These are phyloP conservation scores for Pteropus alecto DNA, from an alignment of 2,113 vertebrate species.

Conservation along the genomic window DNA sequence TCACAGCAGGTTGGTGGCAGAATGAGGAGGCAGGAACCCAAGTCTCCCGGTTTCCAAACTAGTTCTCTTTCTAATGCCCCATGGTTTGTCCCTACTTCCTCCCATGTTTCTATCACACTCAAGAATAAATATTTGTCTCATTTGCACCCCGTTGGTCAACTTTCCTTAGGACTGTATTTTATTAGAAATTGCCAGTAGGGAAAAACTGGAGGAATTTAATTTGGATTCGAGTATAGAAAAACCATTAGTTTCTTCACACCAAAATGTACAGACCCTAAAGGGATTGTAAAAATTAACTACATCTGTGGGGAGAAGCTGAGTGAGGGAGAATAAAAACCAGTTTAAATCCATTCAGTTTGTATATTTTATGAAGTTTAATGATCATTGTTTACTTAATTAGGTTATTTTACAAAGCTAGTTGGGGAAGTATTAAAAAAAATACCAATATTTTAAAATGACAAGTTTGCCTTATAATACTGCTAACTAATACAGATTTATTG, in stretches of 20 bases:
- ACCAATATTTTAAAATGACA: slow-evolving; percentile 53
- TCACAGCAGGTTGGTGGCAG: background rate
- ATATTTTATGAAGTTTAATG: slow-evolving; percentile 44
- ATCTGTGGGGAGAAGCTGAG: background rate
- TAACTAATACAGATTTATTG: slow-evolving; percentile 25
- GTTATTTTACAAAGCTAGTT: slow-evolving; percentile 50
- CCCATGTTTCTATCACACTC: background rate
- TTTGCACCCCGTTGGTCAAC: background rate
- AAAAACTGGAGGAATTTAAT: slow-evolving; percentile 50
- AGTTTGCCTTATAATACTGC: slow-evolving; percentile 41
- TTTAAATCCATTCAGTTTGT: slow-evolving; percentile 7
- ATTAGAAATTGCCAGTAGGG: slow-evolving; percentile 41
- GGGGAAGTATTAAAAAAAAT: background rate
- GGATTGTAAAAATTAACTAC: slow-evolving; percentile 43
- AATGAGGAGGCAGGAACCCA: background rate
- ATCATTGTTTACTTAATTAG: slow-evolving; percentile 21
- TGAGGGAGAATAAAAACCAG: background rate
- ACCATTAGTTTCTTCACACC: background rate
- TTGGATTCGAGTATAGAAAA: slow-evolving; percentile 19
- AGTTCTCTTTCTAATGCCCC: background rate
- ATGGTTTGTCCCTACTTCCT: background rate
- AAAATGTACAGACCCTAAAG: slow-evolving; percentile 42
- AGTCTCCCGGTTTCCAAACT: background rate
- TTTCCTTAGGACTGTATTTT: slow-evolving; percentile 2
- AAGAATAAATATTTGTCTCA: background rate